phyloP scores from a whole-genome alignment of 2,888 invertebrate species.

The Deroplatys truncata region DNA sequence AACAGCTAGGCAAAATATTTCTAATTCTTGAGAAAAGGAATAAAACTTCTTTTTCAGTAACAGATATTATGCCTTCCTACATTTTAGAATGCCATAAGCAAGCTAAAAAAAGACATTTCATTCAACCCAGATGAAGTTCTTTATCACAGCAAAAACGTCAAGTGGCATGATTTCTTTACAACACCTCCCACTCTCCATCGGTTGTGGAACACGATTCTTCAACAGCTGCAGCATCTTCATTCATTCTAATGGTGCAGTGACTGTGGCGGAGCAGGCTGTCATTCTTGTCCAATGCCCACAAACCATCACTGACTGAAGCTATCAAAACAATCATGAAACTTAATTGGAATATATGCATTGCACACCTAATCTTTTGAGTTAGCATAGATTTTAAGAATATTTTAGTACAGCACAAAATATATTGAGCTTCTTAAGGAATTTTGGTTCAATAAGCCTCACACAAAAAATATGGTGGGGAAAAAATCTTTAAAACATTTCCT shows the following conservation, averaged over 20 bases:
- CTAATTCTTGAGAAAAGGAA: not conserved
- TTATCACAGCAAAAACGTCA: not conserved
- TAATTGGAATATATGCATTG: not conserved
- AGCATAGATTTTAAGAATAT: too few species aligned
- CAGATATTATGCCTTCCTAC: not conserved
- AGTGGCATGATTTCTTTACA: not conserved
- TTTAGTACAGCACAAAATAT: too few species aligned
- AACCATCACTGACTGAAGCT: conserved; percentile 38
- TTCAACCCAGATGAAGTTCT: not conserved
- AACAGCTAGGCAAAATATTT: not conserved
- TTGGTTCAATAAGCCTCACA: too few species aligned
- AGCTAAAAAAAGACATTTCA: not conserved
- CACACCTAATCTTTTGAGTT: too few species aligned
- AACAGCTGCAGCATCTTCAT: not conserved
- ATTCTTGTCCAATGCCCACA: conserved; percentile 36
- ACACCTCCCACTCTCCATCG: conserved; percentile 30
- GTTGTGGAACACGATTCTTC: not conserved
- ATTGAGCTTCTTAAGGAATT: too few species aligned
- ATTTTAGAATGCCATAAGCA: not conserved
- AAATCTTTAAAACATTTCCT: too few species aligned
- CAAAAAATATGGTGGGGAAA: too few species aligned
- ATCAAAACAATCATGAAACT: not conserved
- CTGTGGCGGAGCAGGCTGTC: conserved; percentile 33
- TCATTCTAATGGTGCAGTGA: conserved; percentile 22
- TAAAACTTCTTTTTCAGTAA: not conserved